A percentile compares a stretch with the other conserved stretches of the same genome.
These are phyloP conservation scores for Pedionomus torquatus DNA, from an alignment of 2,113 vertebrate species.

Conservation along the genomic window DNA sequence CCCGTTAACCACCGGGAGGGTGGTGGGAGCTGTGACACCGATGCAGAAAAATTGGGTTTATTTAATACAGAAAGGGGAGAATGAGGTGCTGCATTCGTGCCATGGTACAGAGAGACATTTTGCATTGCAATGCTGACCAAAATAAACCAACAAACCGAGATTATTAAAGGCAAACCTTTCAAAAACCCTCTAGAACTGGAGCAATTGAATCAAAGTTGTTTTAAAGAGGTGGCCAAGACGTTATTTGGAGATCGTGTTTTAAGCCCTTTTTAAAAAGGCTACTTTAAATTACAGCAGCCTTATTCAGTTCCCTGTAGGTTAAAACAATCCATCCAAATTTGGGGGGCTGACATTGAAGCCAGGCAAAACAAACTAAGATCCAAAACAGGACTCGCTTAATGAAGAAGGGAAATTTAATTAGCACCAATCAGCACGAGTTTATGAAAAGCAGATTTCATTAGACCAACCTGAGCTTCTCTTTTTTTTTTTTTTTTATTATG, in stretches of 20 bases:
- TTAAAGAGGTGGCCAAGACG: background rate
- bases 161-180: background rate
- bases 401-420: background rate
- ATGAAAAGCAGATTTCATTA: background rate
- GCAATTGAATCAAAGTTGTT: background rate
- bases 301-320: background rate
- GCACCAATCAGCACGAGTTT: background rate
- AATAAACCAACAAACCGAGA: background rate
- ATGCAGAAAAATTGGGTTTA: background rate
- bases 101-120: background rate
- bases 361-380: background rate
- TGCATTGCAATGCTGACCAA: background rate
- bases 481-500: background rate
- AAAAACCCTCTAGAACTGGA: background rate
- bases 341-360: background rate
- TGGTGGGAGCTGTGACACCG: background rate
- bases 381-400: background rate
- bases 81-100: background rate
- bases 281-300: accelerated
- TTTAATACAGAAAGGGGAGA: background rate
- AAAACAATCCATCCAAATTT: background rate
- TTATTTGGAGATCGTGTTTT: background rate
- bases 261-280: background rate
- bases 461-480: background rate
- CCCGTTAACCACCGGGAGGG: background rate